Evolutionary conservation across 2,797 vertebrate species (phyloP), one percentile per base, ranked within the genome.

Genomic region (Trichosurus vulpecula): DNA sequence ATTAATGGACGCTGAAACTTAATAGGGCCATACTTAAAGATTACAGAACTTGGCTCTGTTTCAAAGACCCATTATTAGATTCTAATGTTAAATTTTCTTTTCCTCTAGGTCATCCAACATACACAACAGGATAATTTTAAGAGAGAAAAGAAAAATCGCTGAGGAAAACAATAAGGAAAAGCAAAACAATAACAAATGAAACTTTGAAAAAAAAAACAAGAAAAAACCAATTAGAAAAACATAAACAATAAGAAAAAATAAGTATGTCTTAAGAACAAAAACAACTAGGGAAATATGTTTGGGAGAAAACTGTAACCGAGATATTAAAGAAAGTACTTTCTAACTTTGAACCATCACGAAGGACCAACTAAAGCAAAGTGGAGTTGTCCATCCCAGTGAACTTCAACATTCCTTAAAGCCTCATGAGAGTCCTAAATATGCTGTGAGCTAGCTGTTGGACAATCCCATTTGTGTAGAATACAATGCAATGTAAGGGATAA

Each of bases 331-430:
- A 56, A 97, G 47, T 95, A 74, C 92, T 94, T 81, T 95, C 87
- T 95, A 87, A 95, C 91, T 97, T 93, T 90, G 14, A 96, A 57
- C 90, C 95, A 95, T 58, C 25, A 25, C 41, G 89, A 93, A 12
- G 16, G 94, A 94, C 95, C 96, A 97, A 96, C 93, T 52, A 93
- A 96, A 97, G 95, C 94, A 94, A 95, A 98, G 95, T 53, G 74
- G 91, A 95, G 94, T 96, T 97, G 96, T 95, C 97, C 81, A 52
- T 66, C 74, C 97, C 57, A 0, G n/a, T 52, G 87, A 94, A 92
- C 52, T 87, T 51, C 74, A 87, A 96, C 97, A 97, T 98, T 97
- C 97, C 96, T 97, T 53, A 98, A 97, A 57, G 53, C 14, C 53
- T 54, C 11, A 54, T 54, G 53, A 54, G 53, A 54, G 13, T 54